phyloP scores from a whole-genome alignment of 37 sponge, comb jelly and placozoan genomes.

The Tethya wilhelma region DNA sequence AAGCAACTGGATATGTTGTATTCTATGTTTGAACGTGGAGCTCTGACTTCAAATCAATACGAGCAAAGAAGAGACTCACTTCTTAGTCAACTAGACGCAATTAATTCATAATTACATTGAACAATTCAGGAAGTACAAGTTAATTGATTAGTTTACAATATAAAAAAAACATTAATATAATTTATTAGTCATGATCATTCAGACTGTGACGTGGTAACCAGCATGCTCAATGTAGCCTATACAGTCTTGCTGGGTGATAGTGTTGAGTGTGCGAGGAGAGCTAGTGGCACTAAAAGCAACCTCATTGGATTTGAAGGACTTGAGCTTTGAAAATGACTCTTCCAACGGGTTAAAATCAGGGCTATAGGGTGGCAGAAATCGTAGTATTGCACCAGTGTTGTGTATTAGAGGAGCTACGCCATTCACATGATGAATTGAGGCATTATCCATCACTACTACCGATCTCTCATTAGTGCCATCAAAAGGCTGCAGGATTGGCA shows the following conservation, averaged over 20 bases:
- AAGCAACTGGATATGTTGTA: slow-evolving; percentile 27
- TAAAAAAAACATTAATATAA: neutral
- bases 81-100: slow-evolving; percentile 19
- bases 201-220: slow-evolving; percentile 16
- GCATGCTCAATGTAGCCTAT: slow-evolving; percentile 35
- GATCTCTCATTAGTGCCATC: slow-evolving; percentile 25
- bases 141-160: neutral
- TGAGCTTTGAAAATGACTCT: slow-evolving; percentile 31
- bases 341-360: slow-evolving; percentile 33
- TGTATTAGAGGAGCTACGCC: neutral
- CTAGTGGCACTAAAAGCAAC: neutral
- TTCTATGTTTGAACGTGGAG: slow-evolving; percentile 26
- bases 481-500: slow-evolving; percentile 32
- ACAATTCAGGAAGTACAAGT: neutral
- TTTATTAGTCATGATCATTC: neutral
- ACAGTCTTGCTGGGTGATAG: slow-evolving; percentile 26
- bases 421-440: slow-evolving; percentile 36
- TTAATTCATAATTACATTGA: neutral
- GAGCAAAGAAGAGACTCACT: slow-evolving; percentile 16
- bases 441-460: slow-evolving; percentile 48
- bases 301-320: slow-evolving; percentile 25
- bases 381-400: slow-evolving; percentile 4
- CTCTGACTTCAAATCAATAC: slow-evolving; percentile 13
- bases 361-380: slow-evolving; percentile 36
- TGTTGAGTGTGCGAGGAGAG: neutral